Conservation (phyloP, 2,797 vertebrate species). For the Lateolabrax maculatus region DNA sequence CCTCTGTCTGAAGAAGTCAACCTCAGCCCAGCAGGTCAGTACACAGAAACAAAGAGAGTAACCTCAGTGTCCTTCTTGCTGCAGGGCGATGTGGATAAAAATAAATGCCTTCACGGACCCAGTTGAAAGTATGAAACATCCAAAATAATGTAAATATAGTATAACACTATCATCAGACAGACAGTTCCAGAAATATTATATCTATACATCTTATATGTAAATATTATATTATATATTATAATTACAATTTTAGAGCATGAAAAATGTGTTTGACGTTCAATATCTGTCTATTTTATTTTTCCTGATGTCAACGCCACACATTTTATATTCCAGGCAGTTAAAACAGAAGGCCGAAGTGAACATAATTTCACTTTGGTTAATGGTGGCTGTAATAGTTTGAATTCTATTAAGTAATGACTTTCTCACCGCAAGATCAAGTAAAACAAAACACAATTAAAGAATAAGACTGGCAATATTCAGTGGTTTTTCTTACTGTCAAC, state of each 20-base stretch:
- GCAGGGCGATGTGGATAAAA: conserved; percentile 42
- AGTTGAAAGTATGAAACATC: conserved; percentile 1
- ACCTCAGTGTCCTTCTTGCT: conserved; percentile 41
- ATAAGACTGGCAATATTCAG: too few relatives aligned
- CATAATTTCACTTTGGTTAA: not conserved
- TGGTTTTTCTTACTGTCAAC: not conserved
- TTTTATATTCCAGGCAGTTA: not conserved
- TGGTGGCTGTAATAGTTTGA: not conserved
- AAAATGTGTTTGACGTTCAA: not conserved
- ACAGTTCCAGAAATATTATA: too few relatives aligned
- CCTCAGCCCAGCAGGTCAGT: conserved; percentile 35
- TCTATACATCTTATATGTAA: too few relatives aligned
- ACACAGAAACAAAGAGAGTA: conserved; percentile 45
- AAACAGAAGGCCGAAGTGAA: not conserved
- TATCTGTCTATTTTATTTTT: not conserved
- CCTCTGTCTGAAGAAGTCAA: conserved; percentile 42
- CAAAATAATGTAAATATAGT: not conserved
- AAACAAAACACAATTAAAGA: not conserved
- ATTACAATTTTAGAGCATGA: not conserved
- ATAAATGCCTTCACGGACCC: conserved; percentile 38
- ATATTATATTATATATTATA: not conserved
- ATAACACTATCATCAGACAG: not conserved
- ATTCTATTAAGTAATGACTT: not conserved
- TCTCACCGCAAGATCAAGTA: not conserved
- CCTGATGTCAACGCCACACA: not conserved